Conservation (phyloP, 2,888 invertebrate genomes). For the Coelopa pilipes region DNA sequence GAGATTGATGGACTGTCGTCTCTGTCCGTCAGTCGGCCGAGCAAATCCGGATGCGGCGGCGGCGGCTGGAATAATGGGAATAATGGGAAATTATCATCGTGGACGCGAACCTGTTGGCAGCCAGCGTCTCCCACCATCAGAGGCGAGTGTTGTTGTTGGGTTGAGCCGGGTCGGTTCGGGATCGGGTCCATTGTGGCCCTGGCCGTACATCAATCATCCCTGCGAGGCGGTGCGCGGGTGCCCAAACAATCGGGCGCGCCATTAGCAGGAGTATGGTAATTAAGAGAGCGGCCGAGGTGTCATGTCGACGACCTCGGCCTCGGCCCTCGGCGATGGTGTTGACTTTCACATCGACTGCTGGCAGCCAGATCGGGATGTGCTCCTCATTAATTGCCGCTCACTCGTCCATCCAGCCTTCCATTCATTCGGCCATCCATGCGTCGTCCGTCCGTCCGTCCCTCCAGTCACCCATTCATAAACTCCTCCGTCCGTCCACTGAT, state of each 20-base stretch:
- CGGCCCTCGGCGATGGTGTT: background rate
- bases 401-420: no score
- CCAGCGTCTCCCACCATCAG: background rate
- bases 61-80: background rate
- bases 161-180: background rate
- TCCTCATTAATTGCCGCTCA: no score
- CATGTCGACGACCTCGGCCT: background rate
- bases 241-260: constrained; percentile 20
- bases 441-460: no score
- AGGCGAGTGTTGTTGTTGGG: background rate
- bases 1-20: constrained; percentile 30
- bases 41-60: background rate
- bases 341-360: no score
- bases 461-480: no score
- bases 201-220: constrained; percentile 13
- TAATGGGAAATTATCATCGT: constrained; percentile 1
- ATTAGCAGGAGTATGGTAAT: constrained; percentile 34
- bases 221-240: constrained; percentile 17
- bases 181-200: background rate
- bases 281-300: constrained; percentile 5
- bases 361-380: no score
- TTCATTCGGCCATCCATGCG: no score
- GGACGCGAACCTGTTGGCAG: constrained; percentile 26
- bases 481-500: constrained; percentile 20
- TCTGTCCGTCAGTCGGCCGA: background rate